Evolutionary conservation across 2,888 invertebrate genomes (phyloP).

Genomic region (Chrysomela aeneicollis): DNA sequence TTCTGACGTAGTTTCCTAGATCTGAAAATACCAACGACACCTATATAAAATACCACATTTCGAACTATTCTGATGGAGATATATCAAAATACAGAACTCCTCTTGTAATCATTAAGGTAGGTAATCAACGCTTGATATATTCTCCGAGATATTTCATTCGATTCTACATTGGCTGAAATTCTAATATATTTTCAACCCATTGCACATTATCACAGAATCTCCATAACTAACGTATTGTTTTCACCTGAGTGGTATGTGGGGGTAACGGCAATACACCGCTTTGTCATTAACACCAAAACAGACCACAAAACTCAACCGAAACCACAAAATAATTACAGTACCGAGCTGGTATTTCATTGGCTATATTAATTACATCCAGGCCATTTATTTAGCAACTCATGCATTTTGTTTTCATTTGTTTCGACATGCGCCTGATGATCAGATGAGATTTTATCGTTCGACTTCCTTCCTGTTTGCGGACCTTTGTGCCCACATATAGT

Average conservation of each 20-base stretch:
- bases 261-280: background rate
- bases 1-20: too few relatives aligned
- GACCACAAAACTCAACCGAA: constrained; percentile 25
- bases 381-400: constrained; percentile 33
- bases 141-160: too few relatives aligned
- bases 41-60: too few relatives aligned
- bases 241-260: background rate
- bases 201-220: too few relatives aligned
- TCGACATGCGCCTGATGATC: constrained; percentile 50
- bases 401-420: constrained; percentile 55
- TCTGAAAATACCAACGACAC: too few relatives aligned
- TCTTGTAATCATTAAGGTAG: too few relatives aligned
- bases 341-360: constrained; percentile 22
- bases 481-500: constrained; percentile 46
- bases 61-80: too few relatives aligned
- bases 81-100: too few relatives aligned
- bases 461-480: constrained; percentile 53
- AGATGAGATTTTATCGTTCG: constrained; percentile 53
- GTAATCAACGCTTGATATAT: too few relatives aligned
- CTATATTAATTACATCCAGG: constrained; percentile 18
- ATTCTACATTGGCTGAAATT: too few relatives aligned
- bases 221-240: background rate
- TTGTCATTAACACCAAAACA: constrained; percentile 26
- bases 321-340: constrained; percentile 16
- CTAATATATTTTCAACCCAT: too few relatives aligned